Conservation (phyloP, 2,888 invertebrate genomes). For the Nasonia oneida region DNA sequence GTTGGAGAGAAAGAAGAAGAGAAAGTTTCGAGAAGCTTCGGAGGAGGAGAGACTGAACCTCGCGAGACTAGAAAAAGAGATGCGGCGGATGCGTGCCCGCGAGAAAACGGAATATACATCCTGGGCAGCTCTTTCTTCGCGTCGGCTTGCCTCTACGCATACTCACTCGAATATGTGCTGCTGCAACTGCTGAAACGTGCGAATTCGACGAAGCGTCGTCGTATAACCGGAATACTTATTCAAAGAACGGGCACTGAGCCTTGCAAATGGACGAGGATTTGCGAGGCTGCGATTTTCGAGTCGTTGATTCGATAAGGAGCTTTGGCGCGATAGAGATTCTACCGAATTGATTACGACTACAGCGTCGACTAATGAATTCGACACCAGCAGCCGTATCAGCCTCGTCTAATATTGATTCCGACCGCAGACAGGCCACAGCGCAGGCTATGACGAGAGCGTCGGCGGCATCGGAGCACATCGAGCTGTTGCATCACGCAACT, state of each 20-base stretch:
- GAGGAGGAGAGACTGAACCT: constrained; percentile 51
- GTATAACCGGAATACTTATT: constrained; percentile 51
- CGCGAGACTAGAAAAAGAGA: constrained; percentile 62
- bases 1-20: constrained; percentile 34
- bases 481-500: constrained; percentile 10
- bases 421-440: neutral
- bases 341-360: neutral
- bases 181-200: constrained; percentile 43
- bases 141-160: neutral
- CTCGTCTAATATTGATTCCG: neutral
- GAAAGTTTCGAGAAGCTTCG: constrained; percentile 55
- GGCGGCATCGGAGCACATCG: neutral
- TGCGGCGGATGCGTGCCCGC: constrained; percentile 65
- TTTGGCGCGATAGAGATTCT: no score
- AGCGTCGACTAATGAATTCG: neutral
- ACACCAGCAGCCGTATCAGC: neutral
- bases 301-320: neutral
- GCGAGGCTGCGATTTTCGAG: neutral
- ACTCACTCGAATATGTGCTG: neutral
- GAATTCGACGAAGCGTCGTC: constrained; percentile 49
- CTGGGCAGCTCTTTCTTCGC: neutral
- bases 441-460: neutral
- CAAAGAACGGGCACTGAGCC: neutral
- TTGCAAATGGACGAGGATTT: neutral
- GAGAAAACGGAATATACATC: constrained; percentile 44